Evolutionary conservation across 2,888 invertebrate genomes (phyloP).

Genomic region (Agrotis ipsilon): DNA sequence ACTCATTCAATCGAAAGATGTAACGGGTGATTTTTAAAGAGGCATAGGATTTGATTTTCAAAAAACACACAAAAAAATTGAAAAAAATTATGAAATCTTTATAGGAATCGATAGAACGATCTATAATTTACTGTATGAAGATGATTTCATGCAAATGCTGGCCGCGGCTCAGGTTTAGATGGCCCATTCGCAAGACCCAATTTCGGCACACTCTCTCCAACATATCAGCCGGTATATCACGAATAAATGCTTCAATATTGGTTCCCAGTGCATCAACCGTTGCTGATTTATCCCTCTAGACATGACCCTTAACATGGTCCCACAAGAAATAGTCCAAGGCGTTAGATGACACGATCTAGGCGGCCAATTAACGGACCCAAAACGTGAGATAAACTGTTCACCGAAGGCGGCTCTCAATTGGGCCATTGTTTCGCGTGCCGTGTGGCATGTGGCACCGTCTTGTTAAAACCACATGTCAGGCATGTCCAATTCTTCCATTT

Average conservation of each 20-base stretch:
- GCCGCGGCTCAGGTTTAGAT: too few relatives aligned
- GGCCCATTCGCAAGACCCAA: background rate
- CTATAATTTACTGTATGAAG: slow-evolving; percentile 7
- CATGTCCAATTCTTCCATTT: slow-evolving; percentile 42
- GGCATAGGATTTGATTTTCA: slow-evolving; percentile 11
- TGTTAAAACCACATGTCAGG: slow-evolving; percentile 44
- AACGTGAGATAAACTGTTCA: slow-evolving; percentile 9
- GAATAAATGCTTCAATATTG: slow-evolving; percentile 21
- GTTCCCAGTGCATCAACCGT: slow-evolving; percentile 25
- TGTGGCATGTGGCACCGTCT: slow-evolving; percentile 52
- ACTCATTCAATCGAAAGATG: background rate
- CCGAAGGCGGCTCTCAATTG: slow-evolving; percentile 19
- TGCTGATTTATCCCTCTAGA: slow-evolving; percentile 17
- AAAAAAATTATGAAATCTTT: slow-evolving; percentile 17
- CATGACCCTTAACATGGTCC: slow-evolving; percentile 13
- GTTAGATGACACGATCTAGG: slow-evolving; percentile 48
- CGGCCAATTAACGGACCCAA: slow-evolving; percentile 22
- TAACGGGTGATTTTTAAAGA: slow-evolving; percentile 8
- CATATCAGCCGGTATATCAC: slow-evolving; percentile 21
- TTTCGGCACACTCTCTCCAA: slow-evolving; percentile 8
- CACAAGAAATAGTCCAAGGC: slow-evolving; percentile 10
- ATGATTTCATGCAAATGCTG: slow-evolving; percentile 13
- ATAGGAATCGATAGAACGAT: slow-evolving; percentile 15
- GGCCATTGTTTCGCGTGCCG: slow-evolving; percentile 30
- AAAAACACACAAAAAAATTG: slow-evolving; percentile 8